These are phyloP conservation scores for Brachionus koreanus DNA, from an alignment of 1,140 invertebrate genomes.

Conservation along the genomic window DNA sequence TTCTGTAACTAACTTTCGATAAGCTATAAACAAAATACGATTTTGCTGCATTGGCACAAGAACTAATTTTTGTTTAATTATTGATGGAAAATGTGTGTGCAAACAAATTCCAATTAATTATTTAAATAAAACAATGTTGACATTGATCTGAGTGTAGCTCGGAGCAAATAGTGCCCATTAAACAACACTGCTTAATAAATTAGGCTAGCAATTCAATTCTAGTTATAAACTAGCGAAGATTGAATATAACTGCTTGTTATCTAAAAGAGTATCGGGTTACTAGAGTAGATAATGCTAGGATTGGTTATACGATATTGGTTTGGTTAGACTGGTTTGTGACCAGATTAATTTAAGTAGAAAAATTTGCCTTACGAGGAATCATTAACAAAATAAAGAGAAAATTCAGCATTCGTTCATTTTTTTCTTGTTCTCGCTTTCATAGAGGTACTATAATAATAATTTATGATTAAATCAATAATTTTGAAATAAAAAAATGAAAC, in stretches of 20 bases:
- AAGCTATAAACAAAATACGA: neutral
- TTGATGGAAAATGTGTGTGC: neutral
- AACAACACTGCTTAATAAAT: neutral
- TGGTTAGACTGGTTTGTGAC: neutral
- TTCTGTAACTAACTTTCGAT: neutral
- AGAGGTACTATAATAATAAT: neutral
- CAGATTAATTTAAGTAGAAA: neutral
- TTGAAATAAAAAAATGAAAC: neutral
- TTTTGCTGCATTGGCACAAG: neutral
- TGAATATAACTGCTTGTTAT: neutral
- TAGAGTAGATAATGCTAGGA: neutral
- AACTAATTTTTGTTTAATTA: neutral
- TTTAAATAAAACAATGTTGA: neutral
- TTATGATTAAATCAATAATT: constrained; percentile 11
- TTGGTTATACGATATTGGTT: neutral
- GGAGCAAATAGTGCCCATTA: neutral
- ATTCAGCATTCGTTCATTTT: neutral
- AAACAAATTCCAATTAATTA: neutral
- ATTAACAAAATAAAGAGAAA: neutral
- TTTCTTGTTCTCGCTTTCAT: neutral
- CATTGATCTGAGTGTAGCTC: neutral
- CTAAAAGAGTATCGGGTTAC: neutral
- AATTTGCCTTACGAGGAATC: neutral
- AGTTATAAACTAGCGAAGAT: neutral
- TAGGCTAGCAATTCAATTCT: neutral